These are phyloP conservation scores for Porites lobata DNA, from an alignment of 92 coral and sea anemone genomes.

Conservation along the genomic window DNA sequence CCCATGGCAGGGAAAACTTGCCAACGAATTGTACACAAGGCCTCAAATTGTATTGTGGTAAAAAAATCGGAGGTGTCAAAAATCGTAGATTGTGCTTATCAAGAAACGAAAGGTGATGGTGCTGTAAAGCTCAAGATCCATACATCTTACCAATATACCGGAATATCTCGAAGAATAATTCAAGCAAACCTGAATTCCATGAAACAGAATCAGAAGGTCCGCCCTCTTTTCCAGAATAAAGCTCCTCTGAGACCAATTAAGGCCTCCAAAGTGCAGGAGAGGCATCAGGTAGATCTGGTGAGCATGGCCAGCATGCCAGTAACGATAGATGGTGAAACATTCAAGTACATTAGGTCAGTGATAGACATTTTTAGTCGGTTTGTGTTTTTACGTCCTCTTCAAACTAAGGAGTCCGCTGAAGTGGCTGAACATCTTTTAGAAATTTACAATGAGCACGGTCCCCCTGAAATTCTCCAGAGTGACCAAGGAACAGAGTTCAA, in stretches of 20 bases:
- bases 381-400: constrained; percentile 19
- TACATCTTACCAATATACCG: background rate
- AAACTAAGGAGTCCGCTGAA: constrained; percentile 37
- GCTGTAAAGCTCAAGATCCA: constrained; percentile 8
- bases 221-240: constrained; percentile 47
- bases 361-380: constrained; percentile 42
- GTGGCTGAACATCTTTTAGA: constrained; percentile 33
- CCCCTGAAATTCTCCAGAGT: constrained; percentile 48
- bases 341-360: constrained; percentile 45
- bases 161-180: constrained; percentile 9
- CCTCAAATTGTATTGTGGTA: constrained; percentile 18
- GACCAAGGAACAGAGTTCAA: constrained; percentile 43
- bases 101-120: constrained; percentile 28
- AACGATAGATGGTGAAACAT: constrained; percentile 39
- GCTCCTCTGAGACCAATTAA: constrained; percentile 51
- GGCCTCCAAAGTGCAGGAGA: constrained; percentile 39
- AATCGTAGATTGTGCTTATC: constrained; percentile 5
- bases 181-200: constrained; percentile 24
- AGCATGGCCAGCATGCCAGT: constrained; percentile 45
- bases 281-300: constrained; percentile 56
- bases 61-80: background rate
- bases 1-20: background rate
- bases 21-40: background rate
- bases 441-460: constrained; percentile 48
- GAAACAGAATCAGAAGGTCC: constrained; percentile 37